phyloP scores from a whole-genome alignment of 2,113 vertebrate genomes.

The Aspiorhynchus laticeps region DNA sequence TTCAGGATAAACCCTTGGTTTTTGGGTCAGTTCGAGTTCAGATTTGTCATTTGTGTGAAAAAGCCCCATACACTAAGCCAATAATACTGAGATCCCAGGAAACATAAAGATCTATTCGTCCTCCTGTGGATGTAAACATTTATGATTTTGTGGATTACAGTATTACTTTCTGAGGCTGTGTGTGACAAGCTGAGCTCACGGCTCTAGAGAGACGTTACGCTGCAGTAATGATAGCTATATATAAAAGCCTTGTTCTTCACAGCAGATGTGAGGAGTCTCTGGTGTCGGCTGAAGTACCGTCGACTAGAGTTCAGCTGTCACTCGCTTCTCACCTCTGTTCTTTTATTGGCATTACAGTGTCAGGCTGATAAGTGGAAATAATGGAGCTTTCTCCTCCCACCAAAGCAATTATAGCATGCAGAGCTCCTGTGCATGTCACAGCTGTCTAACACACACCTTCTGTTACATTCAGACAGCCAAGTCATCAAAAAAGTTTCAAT shows the following conservation, averaged over 20 bases:
- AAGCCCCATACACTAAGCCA: neutral
- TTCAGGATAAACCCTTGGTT: neutral
- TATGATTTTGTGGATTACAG: conserved; percentile 8
- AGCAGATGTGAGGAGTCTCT: conserved; percentile 3
- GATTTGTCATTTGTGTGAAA: conserved; percentile 9
- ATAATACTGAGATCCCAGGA: neutral
- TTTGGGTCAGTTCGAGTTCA: neutral
- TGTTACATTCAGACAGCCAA: conserved; percentile 20
- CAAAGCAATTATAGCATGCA: conserved; percentile 10
- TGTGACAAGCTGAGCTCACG: neutral
- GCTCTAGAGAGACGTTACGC: neutral
- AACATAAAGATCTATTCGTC: neutral
- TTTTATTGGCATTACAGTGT: conserved; percentile 37
- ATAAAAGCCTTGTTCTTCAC: conserved; percentile 8
- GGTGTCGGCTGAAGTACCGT: neutral
- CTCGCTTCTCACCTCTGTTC: conserved; percentile 14
- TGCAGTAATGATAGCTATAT: conserved; percentile 22
- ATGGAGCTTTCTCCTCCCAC: conserved; percentile 29
- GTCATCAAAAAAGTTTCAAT: neutral
- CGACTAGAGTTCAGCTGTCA: conserved; percentile 16
- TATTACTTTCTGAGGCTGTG: conserved; percentile 3
- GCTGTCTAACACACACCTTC: conserved; percentile 1
- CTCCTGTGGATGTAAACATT: neutral
- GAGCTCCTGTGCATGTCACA: conserved; percentile 12
- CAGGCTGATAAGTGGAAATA: conserved; percentile 46